A percentile compares a stretch with the other conserved stretches of the same genome.
phyloP scores from a whole-genome alignment of 2,113 vertebrate species.

The Antechinus flavipes region DNA sequence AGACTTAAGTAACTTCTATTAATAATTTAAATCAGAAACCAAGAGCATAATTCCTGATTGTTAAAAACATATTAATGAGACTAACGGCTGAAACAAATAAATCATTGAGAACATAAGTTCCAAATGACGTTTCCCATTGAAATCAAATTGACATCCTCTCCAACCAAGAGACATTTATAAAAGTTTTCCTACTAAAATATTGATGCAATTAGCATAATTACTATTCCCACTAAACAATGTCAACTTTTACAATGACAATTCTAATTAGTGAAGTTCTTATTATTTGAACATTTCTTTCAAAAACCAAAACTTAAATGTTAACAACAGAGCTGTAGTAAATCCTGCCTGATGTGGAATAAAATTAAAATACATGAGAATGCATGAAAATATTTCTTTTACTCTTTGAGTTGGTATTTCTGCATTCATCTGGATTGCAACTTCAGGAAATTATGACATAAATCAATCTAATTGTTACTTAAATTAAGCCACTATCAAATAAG shows the following conservation, averaged over 20 bases:
- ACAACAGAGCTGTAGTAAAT: conserved; percentile 36
- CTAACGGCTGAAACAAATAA: conserved; percentile 76
- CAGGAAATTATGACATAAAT: conserved; percentile 49
- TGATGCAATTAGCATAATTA: conserved; percentile 36
- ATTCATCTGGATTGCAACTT: conserved; percentile 45
- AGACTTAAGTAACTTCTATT: conserved; percentile 81
- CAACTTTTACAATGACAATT: conserved; percentile 21
- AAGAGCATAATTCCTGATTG: conserved; percentile 78
- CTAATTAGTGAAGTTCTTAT: not conserved
- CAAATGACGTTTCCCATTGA: conserved; percentile 80
- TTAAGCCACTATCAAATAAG: conserved; percentile 43
- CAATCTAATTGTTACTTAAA: conserved; percentile 59
- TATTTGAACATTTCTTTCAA: conserved; percentile 38
- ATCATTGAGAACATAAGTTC: conserved; percentile 76
- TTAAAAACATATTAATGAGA: conserved; percentile 77
- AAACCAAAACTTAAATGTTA: conserved; percentile 37
- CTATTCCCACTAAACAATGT: conserved; percentile 37
- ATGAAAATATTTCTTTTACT: conserved; percentile 29
- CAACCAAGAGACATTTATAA: conserved; percentile 80
- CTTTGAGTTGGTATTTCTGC: conserved; percentile 65
- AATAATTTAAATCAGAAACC: conserved; percentile 71
- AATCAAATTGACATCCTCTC: conserved; percentile 80
- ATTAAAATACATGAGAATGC: conserved; percentile 41
- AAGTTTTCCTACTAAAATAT: conserved; percentile 60
- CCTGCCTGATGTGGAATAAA: conserved; percentile 31